Percentiles rank a stretch among this genome's conserved stretches.
Evolutionary conservation across 2,797 vertebrate species (phyloP).

Genomic region (Hephaestus fuliginosus): DNA sequence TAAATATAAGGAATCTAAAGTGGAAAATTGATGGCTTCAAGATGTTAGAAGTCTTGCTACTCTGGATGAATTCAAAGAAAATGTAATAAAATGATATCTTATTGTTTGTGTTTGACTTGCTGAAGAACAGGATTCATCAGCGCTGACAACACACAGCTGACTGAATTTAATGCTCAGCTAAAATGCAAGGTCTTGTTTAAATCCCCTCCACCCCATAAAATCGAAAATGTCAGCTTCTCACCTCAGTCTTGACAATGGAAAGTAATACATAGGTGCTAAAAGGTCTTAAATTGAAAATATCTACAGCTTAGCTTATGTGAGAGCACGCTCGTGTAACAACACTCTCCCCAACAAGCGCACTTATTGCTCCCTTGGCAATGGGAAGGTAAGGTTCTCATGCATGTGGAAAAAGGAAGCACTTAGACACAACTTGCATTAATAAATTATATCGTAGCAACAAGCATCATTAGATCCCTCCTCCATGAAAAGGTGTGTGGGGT

Average conservation of each 20-base stretch:
- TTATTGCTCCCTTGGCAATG: neutral
- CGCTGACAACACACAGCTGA: neutral
- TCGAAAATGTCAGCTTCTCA: neutral
- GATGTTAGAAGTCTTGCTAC: neutral
- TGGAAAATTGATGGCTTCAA: neutral
- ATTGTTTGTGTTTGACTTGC: neutral
- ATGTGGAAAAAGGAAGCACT: neutral
- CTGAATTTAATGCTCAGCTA: neutral
- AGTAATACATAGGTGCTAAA: neutral
- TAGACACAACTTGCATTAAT: neutral
- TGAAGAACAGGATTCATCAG: neutral
- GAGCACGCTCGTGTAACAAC: neutral
- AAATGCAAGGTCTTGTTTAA: neutral
- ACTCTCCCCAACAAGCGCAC: neutral
- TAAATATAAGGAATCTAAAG: neutral
- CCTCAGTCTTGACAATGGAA: neutral
- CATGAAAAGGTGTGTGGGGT: neutral
- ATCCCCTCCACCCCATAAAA: neutral
- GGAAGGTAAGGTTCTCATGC: neutral
- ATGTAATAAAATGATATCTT: neutral
- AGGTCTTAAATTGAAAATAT: neutral
- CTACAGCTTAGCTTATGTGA: neutral
- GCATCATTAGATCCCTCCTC: neutral
- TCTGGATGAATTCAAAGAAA: neutral
- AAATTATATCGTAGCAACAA: conserved; percentile 7